A percentile compares a stretch with the other conserved stretches of the same genome.
Evolutionary conservation across 2,113 vertebrate genomes (phyloP).

Genomic region (Lophius piscatorius): DNA sequence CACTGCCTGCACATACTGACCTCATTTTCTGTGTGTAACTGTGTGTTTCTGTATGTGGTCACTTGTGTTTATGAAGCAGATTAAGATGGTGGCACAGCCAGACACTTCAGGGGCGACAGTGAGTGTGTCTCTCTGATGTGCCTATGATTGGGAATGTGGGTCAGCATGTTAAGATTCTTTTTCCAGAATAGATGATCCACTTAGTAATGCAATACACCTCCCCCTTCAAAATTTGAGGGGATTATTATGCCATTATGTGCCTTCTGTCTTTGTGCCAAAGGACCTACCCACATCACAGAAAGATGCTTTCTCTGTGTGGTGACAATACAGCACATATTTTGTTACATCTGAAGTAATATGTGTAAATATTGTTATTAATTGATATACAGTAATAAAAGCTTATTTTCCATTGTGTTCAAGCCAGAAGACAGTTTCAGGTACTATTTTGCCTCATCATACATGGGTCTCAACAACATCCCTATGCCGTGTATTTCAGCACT

Average conservation of each 20-base stretch:
- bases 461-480: constrained; percentile 33
- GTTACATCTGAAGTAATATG: background rate
- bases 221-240: constrained; percentile 36
- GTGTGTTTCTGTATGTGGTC: constrained; percentile 32
- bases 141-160: constrained; percentile 49
- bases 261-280: constrained; percentile 25
- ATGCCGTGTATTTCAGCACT: constrained; percentile 27
- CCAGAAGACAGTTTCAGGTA: background rate
- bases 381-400: constrained; percentile 1
- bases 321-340: background rate
- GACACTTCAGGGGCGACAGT: constrained; percentile 16
- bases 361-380: background rate
- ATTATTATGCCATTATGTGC: constrained; percentile 33
- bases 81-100: constrained; percentile 53
- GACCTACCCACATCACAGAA: background rate
- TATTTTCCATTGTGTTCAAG: background rate
- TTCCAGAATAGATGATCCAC: constrained; percentile 28
- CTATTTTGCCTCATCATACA: constrained; percentile 23
- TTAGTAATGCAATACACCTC: constrained; percentile 27
- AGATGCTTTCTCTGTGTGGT: background rate
- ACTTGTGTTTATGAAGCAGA: constrained; percentile 62
- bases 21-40: constrained; percentile 61
- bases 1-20: constrained; percentile 60
- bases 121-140: constrained; percentile 37
- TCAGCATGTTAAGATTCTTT: constrained; percentile 20